Percentiles rank a stretch among this genome's conserved stretches.
phyloP scores from a whole-genome alignment of 2,797 vertebrate species.

The Liasis olivaceus region DNA sequence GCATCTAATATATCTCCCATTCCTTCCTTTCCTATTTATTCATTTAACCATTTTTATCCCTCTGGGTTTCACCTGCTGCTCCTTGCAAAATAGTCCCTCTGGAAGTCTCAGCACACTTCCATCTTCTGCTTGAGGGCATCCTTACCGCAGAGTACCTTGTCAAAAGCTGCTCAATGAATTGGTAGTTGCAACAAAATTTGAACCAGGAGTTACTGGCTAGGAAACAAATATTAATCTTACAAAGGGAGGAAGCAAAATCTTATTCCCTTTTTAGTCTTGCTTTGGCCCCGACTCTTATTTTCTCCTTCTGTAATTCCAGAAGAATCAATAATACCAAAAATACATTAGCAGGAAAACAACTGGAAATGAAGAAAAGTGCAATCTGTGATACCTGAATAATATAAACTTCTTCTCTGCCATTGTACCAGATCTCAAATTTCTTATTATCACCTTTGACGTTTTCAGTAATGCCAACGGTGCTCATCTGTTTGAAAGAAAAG shows the following conservation, averaged over 20 bases:
- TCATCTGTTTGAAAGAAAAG: conserved; percentile 80
- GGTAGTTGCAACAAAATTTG: neutral
- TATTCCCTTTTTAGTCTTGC: neutral
- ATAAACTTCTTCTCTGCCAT: conserved; percentile 92
- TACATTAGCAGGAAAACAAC: neutral
- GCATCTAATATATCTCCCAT: neutral
- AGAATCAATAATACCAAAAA: conserved; percentile 3
- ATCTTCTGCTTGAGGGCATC: neutral
- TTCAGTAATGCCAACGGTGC: conserved; percentile 91
- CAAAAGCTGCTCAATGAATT: neutral
- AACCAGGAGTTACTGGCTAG: neutral
- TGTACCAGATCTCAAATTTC: conserved; percentile 96
- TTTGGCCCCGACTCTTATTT: neutral
- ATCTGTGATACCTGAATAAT: conserved; percentile 86
- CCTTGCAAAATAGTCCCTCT: neutral
- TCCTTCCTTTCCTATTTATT: neutral
- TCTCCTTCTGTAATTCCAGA: neutral
- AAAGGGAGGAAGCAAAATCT: neutral
- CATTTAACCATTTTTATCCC: neutral
- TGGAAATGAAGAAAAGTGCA: neutral
- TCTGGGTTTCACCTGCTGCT: neutral
- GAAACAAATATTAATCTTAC: neutral
- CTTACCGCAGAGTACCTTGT: neutral
- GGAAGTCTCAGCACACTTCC: neutral
- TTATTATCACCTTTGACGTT: conserved; percentile 90